Base-by-base conservation (phyloP, 2,888 invertebrate genomes). In the Ormyrus thymus region DNA sequence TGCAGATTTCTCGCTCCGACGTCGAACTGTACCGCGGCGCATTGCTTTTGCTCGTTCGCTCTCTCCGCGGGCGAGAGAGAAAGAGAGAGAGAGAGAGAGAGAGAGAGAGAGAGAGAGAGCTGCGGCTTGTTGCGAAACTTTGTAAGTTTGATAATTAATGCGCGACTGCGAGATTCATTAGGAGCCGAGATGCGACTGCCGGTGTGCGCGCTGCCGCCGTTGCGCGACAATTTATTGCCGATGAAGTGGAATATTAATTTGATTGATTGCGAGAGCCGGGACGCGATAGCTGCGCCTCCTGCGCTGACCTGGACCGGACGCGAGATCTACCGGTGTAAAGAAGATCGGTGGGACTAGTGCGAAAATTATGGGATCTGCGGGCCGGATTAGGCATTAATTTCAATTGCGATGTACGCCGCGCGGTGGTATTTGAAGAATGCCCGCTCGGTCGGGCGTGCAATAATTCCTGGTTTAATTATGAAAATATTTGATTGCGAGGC, bases 141-240 rank as follows among this genome's bases (percentile, higher is more conserved):
- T 68, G 61, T 69, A 61, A 76, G 69, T 76, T 76, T 69, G 76
- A 76, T 76, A 76, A 69, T 76, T 76, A 76, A 76, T 61, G 69
- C 62, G 50, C 50, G 51, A 8, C 29, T 11, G 74, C 9, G 72
- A 10, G 55, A 29, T 29, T 29, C 29, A 29, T 29, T 29, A 29
- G 11, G 66, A 56, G 58, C 29, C 45, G 11, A n/a, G 15, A 45
- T 53, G n/a, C 53, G 72, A 43, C 50, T 10, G 6, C 64, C 10
- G 13, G n/a, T 50, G n/a, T 6, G 6, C 6, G 53, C 43, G 48
- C 11, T 13, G 66, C 11, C 3, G 43, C 29, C n/a, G 68, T n/a
- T 53, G 15, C 53, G n/a, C 13, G 45, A 9, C 29, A 55, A 76
- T 76, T 69, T 69, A 76, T 76, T 61, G 69, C 61, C 62, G 68